Evolutionary conservation across 2,113 vertebrate genomes (phyloP), one percentile per base, ranked within the genome.

Genomic region (Hiodon alosoides): DNA sequence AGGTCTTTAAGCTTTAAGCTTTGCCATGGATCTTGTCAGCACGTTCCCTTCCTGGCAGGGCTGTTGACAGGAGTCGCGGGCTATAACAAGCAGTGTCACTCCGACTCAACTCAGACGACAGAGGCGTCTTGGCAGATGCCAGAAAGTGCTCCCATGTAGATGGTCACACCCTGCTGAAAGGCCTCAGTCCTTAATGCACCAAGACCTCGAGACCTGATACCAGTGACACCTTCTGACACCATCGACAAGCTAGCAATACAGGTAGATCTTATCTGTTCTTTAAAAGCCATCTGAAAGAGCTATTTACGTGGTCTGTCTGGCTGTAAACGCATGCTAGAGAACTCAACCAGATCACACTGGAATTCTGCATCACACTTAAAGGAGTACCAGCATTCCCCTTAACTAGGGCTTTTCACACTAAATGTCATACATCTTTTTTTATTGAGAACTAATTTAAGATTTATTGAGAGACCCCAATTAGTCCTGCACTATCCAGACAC

Each of bases 1-100:
- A 82, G 80, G 50, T 81, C 81, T 58, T 58, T 85, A 83, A 87
- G 83, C 84, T 86, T n/a, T n/a, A n/a, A n/a, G 87, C 79, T 74
- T 4, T 71, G 78, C 82, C 77, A 84, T 90, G 87, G 74, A 81
- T 86, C 79, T 17, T 86, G 83, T 89, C 86, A 87, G 84, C 81
- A 80, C 80, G 73, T 83, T 79, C 70, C 65, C 48, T 77, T 77
- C 65, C 69, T 71, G 31, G 70, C 76, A 79, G 77, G 83, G 82
- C 76, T 75, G 79, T 76, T 84, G 79, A 79, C 65, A 75, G 83
- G 78, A 70, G 75, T 67, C 77, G 71, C 73, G 53, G 61, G 78
- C 78, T 71, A 72, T 77, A 52, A 60, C 54, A 66, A 80, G 73
- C 65, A 75, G 74, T 54, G 64, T 67, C 74, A 65, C 46, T 78